Evolutionary conservation across 2,888 invertebrate genomes (phyloP).

Genomic region (Electrophaes corylata): DNA sequence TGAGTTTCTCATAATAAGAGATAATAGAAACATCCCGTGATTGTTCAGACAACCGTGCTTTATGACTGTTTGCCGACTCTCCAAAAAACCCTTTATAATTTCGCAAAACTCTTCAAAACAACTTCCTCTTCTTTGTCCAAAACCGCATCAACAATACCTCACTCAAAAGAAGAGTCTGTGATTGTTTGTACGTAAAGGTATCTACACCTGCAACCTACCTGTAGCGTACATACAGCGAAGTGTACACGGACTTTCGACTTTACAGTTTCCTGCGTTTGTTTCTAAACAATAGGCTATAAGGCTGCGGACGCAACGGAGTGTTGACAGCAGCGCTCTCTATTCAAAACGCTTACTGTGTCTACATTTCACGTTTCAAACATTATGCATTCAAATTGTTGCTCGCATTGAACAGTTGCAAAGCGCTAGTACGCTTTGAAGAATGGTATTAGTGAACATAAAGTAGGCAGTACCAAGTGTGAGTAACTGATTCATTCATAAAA

Average conservation of each 20-base stretch:
- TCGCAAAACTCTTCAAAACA: conserved; percentile 66
- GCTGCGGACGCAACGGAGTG: conserved; percentile 57
- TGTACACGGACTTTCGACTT: conserved; percentile 77
- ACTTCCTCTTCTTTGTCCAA: conserved; percentile 76
- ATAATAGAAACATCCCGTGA: conserved; percentile 38
- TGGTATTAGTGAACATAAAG: conserved; percentile 25
- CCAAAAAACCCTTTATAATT: conserved; percentile 64
- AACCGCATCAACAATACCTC: conserved; percentile 53
- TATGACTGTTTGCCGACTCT: conserved; percentile 44
- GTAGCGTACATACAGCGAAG: conserved; percentile 71
- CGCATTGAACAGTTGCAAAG: conserved; percentile 32
- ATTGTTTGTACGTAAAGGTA: conserved; percentile 24
- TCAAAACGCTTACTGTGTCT: conserved; percentile 60
- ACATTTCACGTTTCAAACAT: conserved; percentile 55
- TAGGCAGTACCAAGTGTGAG: conserved; percentile 27
- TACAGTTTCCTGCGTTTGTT: conserved; percentile 83
- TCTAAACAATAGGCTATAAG: conserved; percentile 78
- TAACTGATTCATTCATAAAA: conserved; percentile 32
- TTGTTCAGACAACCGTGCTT: conserved; percentile 37
- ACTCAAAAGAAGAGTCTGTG: conserved; percentile 24
- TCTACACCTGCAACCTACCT: conserved; percentile 80
- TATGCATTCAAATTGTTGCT: conserved; percentile 54
- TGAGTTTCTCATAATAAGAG: conserved; percentile 35
- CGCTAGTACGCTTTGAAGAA: conserved; percentile 24
- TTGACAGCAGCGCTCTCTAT: conserved; percentile 68